Evolutionary conservation across 2,113 vertebrate genomes (phyloP).

Genomic region (Nothobranchius kuhntae): DNA sequence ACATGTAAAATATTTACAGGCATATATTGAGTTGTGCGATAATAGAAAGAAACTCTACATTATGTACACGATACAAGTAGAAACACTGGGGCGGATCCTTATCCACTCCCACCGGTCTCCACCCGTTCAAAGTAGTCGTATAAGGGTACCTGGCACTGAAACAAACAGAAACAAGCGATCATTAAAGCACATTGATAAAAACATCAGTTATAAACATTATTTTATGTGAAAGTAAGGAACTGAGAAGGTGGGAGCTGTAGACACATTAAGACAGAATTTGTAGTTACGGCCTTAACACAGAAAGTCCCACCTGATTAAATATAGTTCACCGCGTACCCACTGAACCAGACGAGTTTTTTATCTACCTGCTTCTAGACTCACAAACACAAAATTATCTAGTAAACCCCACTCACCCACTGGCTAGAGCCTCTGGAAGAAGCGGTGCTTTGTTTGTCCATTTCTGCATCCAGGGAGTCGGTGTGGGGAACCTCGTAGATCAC

Average conservation of each 20-base stretch:
- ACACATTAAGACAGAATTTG: not conserved
- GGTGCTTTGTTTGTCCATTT: constrained; percentile 59
- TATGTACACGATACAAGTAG: constrained; percentile 7
- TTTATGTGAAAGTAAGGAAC: too few relatives aligned
- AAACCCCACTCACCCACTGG: constrained; percentile 64
- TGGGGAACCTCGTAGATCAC: constrained; percentile 69
- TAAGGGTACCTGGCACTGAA: constrained; percentile 60
- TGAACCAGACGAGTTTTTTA: too few relatives aligned
- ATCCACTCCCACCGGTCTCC: constrained; percentile 40
- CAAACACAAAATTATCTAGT: too few relatives aligned
- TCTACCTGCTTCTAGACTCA: too few relatives aligned
- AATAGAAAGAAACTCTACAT: not conserved
- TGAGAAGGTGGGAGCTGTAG: too few relatives aligned
- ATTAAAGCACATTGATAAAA: not conserved
- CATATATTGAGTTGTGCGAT: not conserved
- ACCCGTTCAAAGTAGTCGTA: constrained; percentile 65
- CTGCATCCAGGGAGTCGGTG: constrained; percentile 41
- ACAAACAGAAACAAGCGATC: not conserved
- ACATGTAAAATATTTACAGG: constrained; percentile 38
- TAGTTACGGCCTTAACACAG: not conserved
- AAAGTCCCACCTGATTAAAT: not conserved
- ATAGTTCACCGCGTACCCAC: too few relatives aligned
- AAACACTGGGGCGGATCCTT: not conserved
- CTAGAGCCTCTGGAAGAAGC: constrained; percentile 56
- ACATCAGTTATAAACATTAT: too few relatives aligned